Conservation (phyloP, 35 echinoderm and acorn worm species). For the Lytechinus pictus region DNA sequence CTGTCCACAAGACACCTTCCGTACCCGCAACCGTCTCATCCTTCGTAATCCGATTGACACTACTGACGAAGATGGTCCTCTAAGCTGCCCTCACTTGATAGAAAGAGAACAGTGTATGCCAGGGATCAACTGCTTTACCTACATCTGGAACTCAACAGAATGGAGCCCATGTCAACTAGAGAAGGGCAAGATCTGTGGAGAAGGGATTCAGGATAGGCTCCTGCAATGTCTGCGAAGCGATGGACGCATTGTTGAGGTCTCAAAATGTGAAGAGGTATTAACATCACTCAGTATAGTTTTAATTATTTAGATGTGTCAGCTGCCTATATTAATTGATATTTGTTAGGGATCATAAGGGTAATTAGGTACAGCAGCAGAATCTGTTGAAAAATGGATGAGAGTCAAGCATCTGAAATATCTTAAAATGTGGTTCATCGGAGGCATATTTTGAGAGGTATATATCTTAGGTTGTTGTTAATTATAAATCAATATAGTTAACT, state of each 20-base stretch:
- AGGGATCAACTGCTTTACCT: slow-evolving; percentile 71
- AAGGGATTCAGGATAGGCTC: slow-evolving; percentile 57
- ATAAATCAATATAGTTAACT: too few relatives aligned
- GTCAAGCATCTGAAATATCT: too few relatives aligned
- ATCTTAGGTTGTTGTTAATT: too few relatives aligned
- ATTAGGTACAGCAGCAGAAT: too few relatives aligned
- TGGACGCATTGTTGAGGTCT: slow-evolving; percentile 60
- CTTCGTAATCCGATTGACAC: slow-evolving; percentile 61
- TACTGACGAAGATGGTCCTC: neutral
- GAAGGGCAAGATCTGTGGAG: slow-evolving; percentile 65
- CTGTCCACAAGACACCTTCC: slow-evolving; percentile 54
- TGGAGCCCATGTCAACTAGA: slow-evolving; percentile 79
- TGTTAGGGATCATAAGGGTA: too few relatives aligned
- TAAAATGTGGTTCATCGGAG: too few relatives aligned
- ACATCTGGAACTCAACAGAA: slow-evolving; percentile 71
- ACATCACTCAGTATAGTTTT: neutral
- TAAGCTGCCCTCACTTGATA: slow-evolving; percentile 45
- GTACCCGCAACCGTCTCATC: slow-evolving; percentile 62
- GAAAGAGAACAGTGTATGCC: slow-evolving; percentile 69
- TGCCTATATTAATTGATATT: too few relatives aligned
- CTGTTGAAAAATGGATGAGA: too few relatives aligned
- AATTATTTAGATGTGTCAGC: too few relatives aligned
- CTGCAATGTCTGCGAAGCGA: slow-evolving; percentile 66
- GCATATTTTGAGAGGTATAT: too few relatives aligned
- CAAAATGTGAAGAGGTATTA: slow-evolving; percentile 77